Conservation (phyloP, 2,113 vertebrate genomes). For the Cervus canadensis region DNA sequence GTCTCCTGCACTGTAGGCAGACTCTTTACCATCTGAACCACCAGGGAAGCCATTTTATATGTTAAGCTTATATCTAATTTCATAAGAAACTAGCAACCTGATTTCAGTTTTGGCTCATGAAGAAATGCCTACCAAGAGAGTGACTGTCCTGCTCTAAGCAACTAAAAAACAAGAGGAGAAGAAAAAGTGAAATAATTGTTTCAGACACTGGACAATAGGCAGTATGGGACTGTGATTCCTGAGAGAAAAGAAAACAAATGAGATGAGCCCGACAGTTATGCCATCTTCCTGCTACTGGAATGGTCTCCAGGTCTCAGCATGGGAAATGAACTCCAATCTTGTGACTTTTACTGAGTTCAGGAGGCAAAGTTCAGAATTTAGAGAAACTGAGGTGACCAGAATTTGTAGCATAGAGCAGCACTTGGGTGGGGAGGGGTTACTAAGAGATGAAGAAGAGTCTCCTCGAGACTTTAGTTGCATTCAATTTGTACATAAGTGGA, state of each 20-base stretch:
- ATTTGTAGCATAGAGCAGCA: background rate
- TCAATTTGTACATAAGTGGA: background rate
- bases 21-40: background rate
- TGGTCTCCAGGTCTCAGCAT: background rate
- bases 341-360: background rate
- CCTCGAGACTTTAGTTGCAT: background rate
- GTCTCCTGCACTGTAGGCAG: background rate
- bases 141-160: background rate
- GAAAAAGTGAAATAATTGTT: background rate
- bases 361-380: background rate
- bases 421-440: background rate
- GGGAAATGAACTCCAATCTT: background rate
- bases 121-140: background rate
- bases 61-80: background rate
- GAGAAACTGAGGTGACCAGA: background rate
- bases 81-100: background rate
- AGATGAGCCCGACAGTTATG: background rate
- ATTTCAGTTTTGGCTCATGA: background rate
- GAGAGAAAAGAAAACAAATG: background rate
- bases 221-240: background rate
- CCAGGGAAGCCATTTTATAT: background rate
- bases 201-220: background rate
- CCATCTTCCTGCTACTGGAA: background rate
- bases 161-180: too few species aligned
- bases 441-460: background rate